phyloP scores from a whole-genome alignment of 1,140 invertebrate genomes.

The Magallana angulata region DNA sequence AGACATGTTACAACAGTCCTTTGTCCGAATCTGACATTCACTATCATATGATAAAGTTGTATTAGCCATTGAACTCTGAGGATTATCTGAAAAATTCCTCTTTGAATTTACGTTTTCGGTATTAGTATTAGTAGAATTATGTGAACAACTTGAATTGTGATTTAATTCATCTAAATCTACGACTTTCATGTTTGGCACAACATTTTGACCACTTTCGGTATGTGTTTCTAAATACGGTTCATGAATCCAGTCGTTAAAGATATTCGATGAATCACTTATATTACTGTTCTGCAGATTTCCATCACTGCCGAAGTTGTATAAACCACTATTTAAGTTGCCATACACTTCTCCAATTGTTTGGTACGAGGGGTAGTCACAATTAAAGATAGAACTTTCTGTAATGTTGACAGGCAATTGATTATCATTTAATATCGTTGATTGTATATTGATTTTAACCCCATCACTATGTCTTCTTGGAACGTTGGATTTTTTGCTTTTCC shows the following conservation, averaged over 20 bases:
- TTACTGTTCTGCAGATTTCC: not conserved
- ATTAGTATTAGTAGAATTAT: not conserved
- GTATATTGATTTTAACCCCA: not conserved
- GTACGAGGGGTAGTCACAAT: not conserved
- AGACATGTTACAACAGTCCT: not conserved
- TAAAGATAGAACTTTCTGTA: not conserved
- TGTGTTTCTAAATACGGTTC: not conserved
- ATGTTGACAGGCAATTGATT: not conserved
- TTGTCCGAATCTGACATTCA: not conserved
- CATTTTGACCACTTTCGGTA: not conserved
- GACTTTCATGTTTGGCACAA: not conserved
- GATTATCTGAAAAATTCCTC: not conserved
- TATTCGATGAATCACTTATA: not conserved
- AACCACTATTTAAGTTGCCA: not conserved
- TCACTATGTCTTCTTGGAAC: slow-evolving; percentile 7
- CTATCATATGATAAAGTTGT: not conserved
- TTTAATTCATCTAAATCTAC: not conserved
- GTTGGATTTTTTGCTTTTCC: slow-evolving; percentile 6
- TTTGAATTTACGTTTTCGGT: not conserved
- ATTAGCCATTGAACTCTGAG: not conserved
- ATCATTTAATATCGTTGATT: not conserved
- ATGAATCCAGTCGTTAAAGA: not conserved
- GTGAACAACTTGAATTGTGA: not conserved
- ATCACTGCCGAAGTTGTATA: not conserved
- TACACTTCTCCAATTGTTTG: not conserved